Base-by-base conservation (phyloP, 1,140 invertebrate genomes). In the Drosophila lini region DNA sequence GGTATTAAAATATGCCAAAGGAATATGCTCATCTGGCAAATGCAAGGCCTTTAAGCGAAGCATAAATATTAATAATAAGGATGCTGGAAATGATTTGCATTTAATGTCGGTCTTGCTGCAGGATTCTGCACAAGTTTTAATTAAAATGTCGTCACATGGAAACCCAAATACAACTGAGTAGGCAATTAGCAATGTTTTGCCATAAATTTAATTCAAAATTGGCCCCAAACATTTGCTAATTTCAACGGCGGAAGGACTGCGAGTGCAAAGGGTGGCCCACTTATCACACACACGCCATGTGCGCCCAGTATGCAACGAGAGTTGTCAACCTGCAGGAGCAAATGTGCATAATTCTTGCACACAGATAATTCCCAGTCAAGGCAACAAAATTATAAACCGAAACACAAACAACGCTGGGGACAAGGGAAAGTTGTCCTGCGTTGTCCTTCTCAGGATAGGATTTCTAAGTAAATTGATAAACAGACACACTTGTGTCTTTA, bases 111-210 rank as follows among this genome's bases (percentile, higher is more conserved):
- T 60, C 45, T 52, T 22, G 50, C 52, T 50, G 38, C 32, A 16
- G 55, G 38, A 57, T 53, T 74, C 67, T 63, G 42, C 36, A 48
- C 80, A 88, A 83, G 80, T 88, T 86, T 86, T 86, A 86, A 86
- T 88, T 86, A 86, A 86, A 88, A 86, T 88, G 83, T 86, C 82
- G 65, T 73, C 82, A 81, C 78, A 80, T 79, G 38, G 75, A 61
- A 59, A 58, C 45, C 58, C 40, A 61, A 57, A 48, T 60, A 42
- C 80, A 84, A 50, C 47, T 57, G 56, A 74, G 70, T 79, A 74
- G 78, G 78, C 78, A 85, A 81, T 86, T 86, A 86, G 75, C 65
- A 88, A 83, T 83, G 65, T 77, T 81, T 80, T 80, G 70, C 70
- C 65, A 88, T 86, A 82, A 86, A 86, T 85, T 82, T 57, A 77